Conservation (phyloP, 2,797 vertebrate genomes). For the Potorous gilbertii region DNA sequence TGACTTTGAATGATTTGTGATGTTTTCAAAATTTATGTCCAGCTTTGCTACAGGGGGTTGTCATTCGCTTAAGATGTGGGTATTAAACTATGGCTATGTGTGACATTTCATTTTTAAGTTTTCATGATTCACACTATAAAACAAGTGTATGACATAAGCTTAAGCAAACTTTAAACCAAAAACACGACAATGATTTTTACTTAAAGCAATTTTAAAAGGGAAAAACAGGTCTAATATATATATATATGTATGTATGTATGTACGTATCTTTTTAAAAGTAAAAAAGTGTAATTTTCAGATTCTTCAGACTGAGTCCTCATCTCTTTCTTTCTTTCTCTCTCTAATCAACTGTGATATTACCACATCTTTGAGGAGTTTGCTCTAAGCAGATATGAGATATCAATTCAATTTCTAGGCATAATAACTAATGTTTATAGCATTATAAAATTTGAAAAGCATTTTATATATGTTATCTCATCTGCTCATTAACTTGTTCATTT, state of each 20-base stretch:
- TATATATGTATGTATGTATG: too few relatives aligned
- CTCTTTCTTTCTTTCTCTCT: neutral
- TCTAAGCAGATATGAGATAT: neutral
- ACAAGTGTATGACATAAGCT: neutral
- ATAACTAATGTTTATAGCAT: neutral
- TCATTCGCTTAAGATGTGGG: neutral
- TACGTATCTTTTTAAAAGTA: neutral
- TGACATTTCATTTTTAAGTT: neutral
- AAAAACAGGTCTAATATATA: neutral
- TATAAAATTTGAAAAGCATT: neutral
- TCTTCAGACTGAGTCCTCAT: neutral
- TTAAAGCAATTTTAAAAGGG: neutral
- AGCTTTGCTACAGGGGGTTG: neutral
- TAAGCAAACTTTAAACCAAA: neutral
- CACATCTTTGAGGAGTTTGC: neutral
- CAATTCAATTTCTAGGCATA: neutral
- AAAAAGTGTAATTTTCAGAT: neutral
- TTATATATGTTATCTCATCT: neutral
- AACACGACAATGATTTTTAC: neutral
- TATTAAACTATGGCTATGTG: neutral
- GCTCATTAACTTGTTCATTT: neutral
- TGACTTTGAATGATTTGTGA: neutral
- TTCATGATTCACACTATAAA: neutral
- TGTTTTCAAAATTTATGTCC: neutral
- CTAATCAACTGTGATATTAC: neutral